Base-by-base conservation (phyloP, 2,888 invertebrate genomes). In the Parnassius glacialis region DNA sequence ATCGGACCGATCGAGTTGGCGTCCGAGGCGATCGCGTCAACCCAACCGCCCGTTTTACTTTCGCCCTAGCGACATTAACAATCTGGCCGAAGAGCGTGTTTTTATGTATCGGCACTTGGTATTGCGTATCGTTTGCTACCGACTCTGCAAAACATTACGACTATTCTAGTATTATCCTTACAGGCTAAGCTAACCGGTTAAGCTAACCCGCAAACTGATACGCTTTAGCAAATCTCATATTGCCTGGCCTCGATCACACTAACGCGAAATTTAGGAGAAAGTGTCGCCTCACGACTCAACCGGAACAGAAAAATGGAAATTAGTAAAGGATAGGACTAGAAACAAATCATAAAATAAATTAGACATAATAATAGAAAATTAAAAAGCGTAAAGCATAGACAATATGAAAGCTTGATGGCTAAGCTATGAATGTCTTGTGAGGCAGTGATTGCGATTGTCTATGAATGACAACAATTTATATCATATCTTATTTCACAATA, bases 351-450 rank as follows among this genome's bases (percentile, higher is more conserved):
- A 70, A 79, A 82, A 78, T 78, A 70, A 81, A 81, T 80, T 78
- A 82, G 81, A 81, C 67, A 79, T 81, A 80, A 78, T 78, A 82
- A 78, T 77, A 81, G 79, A 81, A 78, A 80, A 81, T 80, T 48
- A 88, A 88, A 68, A 90, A 91, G 90, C 90, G 82, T 79, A 83
- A 90, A 90, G 88, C 89, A 84, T 83, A 86, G 83, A 86, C 81
- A 74, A 72, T 81, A 81, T 84, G 81, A 75, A 86, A 87, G 88
- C 87, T 87, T 80, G 79, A 84, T 80, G 82, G 84, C 80, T 84
- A 89, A 90, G 90, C 91, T 87, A 90, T 88, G 91, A 90, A 90
- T 91, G 90, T 90, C 79, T 85, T 82, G 91, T 88, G 91, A 91
- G 90, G 90, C 91, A 91, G 90, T 91, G 90, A 90, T 87, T 88